These are phyloP conservation scores for Oenanthe oenanthe DNA, from an alignment of 2,113 vertebrate genomes.

Conservation along the genomic window DNA sequence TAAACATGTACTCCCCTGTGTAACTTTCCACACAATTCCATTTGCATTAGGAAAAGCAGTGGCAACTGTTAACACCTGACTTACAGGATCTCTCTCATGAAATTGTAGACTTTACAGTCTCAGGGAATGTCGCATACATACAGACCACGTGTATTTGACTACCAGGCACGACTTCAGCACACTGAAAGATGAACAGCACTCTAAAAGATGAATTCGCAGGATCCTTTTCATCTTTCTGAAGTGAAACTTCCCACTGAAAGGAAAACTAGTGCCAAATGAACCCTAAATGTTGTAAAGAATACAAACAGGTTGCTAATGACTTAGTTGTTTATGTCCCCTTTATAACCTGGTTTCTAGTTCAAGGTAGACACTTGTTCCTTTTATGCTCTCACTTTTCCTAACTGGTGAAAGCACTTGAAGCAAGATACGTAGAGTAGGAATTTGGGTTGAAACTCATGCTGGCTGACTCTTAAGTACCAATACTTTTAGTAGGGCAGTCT, in stretches of 20 bases:
- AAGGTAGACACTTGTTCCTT: not conserved
- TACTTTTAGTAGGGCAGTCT: not conserved
- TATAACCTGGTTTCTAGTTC: not conserved
- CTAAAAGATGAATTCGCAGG: not conserved
- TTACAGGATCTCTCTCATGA: not conserved
- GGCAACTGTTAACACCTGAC: not conserved
- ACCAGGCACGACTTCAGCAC: not conserved
- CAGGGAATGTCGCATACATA: not conserved
- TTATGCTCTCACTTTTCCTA: not conserved
- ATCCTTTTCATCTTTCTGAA: not conserved
- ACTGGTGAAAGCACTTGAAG: not conserved
- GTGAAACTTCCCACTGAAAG: not conserved
- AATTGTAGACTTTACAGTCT: not conserved
- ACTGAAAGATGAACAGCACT: not conserved
- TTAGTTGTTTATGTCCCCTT: not conserved
- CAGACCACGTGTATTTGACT: not conserved
- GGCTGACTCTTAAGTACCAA: not conserved
- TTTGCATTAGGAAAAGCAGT: not conserved
- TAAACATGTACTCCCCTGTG: too few relatives aligned
- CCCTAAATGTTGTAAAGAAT: not conserved
- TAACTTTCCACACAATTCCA: not conserved
- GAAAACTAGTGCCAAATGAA: not conserved
- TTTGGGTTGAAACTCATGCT: not conserved
- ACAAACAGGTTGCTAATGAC: not conserved
- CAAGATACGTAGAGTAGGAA: accelerated